Percentiles rank a stretch among this genome's conserved stretches.
These are phyloP conservation scores for Pyrgilauda ruficollis DNA, from an alignment of 2,113 vertebrate species.

Conservation along the genomic window DNA sequence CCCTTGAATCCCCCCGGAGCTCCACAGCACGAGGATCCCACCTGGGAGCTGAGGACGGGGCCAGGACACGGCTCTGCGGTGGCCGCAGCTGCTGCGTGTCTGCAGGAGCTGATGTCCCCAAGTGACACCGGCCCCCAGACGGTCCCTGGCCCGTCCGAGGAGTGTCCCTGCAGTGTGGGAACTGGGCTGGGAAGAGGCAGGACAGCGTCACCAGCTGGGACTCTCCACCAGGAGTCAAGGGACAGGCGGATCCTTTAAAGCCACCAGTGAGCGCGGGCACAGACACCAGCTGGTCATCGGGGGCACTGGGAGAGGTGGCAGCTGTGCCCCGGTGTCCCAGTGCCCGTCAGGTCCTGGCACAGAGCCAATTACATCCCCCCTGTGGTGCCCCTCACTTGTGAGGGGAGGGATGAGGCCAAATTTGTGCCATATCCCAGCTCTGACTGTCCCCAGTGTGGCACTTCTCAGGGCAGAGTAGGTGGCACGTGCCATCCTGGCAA, in stretches of 20 bases:
- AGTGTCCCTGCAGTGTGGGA: neutral
- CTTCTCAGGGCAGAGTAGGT: neutral
- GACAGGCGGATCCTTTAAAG: neutral
- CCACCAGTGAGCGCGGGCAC: neutral
- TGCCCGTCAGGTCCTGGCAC: rapidly evolving
- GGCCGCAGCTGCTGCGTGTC: neutral
- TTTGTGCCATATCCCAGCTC: rapidly evolving
- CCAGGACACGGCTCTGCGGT: rapidly evolving
- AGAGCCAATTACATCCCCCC: rapidly evolving
- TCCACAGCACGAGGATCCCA: rapidly evolving
- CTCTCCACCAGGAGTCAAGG: neutral
- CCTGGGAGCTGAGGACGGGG: neutral
- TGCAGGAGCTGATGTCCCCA: neutral
- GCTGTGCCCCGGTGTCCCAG: neutral
- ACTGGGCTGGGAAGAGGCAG: neutral
- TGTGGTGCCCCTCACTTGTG: rapidly evolving
- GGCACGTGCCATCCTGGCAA: neutral
- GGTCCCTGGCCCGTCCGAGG: neutral
- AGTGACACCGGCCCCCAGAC: neutral
- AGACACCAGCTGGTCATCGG: conserved; percentile 17
- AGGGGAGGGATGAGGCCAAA: neutral
- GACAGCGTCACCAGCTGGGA: neutral
- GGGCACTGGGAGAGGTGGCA: neutral
- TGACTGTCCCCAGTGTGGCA: rapidly evolving
- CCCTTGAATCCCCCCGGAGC: rapidly evolving